These are phyloP conservation scores for Oscheius sp. DNA, from an alignment of 2,888 invertebrate genomes.

Conservation along the genomic window DNA sequence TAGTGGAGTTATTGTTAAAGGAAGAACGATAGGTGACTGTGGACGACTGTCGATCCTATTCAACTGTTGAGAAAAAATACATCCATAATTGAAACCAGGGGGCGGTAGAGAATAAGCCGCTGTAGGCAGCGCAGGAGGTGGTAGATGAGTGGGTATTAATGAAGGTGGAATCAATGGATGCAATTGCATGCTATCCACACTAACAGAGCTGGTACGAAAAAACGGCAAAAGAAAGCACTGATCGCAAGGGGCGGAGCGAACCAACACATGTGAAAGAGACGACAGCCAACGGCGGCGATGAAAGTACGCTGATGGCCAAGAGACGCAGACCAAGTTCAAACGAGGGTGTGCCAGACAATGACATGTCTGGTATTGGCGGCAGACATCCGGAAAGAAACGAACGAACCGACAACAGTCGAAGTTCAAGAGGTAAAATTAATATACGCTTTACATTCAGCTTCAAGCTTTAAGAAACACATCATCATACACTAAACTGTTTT, in stretches of 20 bases:
- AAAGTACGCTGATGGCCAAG: neutral
- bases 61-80: slow-evolving; percentile 3
- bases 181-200: slow-evolving; percentile 21
- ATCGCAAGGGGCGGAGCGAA: slow-evolving; percentile 5
- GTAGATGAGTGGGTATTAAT: slow-evolving; percentile 46
- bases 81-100: neutral
- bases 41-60: slow-evolving; percentile 6
- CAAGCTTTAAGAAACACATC: too few relatives aligned
- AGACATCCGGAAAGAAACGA: too few relatives aligned
- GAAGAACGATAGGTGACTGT: slow-evolving; percentile 17
- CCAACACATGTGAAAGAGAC: slow-evolving; percentile 18
- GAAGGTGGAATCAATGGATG: slow-evolving; percentile 43
- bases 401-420: too few relatives aligned
- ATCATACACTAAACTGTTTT: too few relatives aligned
- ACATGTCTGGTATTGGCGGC: neutral
- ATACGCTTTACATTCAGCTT: too few relatives aligned
- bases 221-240: too few relatives aligned
- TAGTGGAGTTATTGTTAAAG: slow-evolving; percentile 32
- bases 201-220: too few relatives aligned
- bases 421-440: too few relatives aligned
- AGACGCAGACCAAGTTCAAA: slow-evolving; percentile 14
- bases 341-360: slow-evolving; percentile 15
- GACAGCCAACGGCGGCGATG: neutral
- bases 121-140: slow-evolving; percentile 36
- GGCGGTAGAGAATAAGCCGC: neutral